A percentile compares a stretch with the other conserved stretches of the same genome.
These are phyloP conservation scores for Entelurus aequoreus DNA, from an alignment of 2,113 vertebrate genomes.

Conservation along the genomic window DNA sequence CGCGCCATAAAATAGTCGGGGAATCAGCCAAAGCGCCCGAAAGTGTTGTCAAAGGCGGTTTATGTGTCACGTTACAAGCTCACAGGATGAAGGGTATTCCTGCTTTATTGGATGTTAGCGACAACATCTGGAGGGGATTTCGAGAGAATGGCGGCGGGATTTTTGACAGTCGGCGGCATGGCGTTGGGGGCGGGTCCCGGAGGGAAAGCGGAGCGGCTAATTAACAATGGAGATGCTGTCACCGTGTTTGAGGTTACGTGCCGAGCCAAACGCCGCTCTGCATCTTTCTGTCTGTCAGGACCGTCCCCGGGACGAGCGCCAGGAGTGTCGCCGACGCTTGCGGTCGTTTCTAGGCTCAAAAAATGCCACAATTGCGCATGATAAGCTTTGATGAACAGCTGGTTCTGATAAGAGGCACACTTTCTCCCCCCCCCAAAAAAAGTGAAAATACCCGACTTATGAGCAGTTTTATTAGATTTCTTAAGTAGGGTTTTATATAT, in stretches of 20 bases:
- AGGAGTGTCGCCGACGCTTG: constrained; percentile 52
- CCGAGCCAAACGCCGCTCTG: constrained; percentile 11
- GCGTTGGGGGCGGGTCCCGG: constrained; percentile 17
- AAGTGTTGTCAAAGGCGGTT: constrained; percentile 12
- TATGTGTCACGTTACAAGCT: constrained; percentile 18
- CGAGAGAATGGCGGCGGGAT: constrained; percentile 34
- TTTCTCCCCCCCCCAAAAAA: background rate
- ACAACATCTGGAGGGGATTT: constrained; percentile 68
- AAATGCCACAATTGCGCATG: constrained; percentile 23
- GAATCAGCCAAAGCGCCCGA: background rate
- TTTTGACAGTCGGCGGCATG: constrained; percentile 34
- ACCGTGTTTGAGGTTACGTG: constrained; percentile 30
- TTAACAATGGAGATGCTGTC: constrained; percentile 24
- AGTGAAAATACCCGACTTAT: too few relatives aligned
- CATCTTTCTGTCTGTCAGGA: constrained; percentile 10
- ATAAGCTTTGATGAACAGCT: constrained; percentile 37
- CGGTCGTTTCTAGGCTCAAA: constrained; percentile 34
- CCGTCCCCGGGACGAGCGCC: constrained; percentile 37
- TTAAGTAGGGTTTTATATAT: too few relatives aligned
- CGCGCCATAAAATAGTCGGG: background rate
- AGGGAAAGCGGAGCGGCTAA: constrained; percentile 8
- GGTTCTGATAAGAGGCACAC: constrained; percentile 19
- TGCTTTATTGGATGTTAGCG: constrained; percentile 32
- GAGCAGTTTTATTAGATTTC: too few relatives aligned
- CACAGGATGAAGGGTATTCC: constrained; percentile 22